Percentiles rank a stretch among this genome's conserved stretches.
phyloP scores from a whole-genome alignment of 2,113 vertebrate genomes.

The Probosciger aterrimus region DNA sequence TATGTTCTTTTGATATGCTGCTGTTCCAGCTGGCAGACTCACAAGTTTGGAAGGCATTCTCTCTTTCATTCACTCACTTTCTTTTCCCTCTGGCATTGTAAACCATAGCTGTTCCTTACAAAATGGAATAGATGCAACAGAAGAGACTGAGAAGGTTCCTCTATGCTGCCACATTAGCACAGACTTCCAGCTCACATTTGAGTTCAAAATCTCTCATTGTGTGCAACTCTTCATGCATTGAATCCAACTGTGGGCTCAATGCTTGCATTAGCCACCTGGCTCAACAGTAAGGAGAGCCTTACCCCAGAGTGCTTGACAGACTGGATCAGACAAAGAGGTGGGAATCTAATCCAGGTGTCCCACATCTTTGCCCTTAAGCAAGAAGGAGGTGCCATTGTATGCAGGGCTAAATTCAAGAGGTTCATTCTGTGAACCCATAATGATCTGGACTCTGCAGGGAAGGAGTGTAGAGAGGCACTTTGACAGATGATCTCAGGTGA shows the following conservation, averaged over 20 bases:
- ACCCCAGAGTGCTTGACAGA: not conserved
- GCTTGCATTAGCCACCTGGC: rapidly evolving
- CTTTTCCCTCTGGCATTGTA: not conserved
- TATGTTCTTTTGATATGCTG: not conserved
- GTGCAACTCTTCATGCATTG: not conserved
- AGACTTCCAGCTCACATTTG: not conserved
- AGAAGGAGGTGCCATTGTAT: not conserved
- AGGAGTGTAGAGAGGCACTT: not conserved
- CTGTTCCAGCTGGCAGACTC: not conserved
- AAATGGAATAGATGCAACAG: not conserved
- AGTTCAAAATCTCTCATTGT: not conserved
- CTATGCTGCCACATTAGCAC: not conserved
- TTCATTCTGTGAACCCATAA: not conserved
- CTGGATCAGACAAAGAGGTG: not conserved
- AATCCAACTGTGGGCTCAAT: not conserved
- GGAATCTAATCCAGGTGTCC: not conserved
- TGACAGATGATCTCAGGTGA: not conserved
- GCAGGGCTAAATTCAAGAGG: not conserved
- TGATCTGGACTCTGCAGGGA: not conserved
- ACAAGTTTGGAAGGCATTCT: not conserved
- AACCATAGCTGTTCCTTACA: not conserved
- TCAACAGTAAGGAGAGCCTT: not conserved
- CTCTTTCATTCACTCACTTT: not conserved
- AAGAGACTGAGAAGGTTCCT: not conserved
- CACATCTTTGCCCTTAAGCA: not conserved